Percentiles rank a stretch among this genome's conserved stretches.
Evolutionary conservation across 2,888 invertebrate species (phyloP).

Genomic region (Eupithecia inturbata): DNA sequence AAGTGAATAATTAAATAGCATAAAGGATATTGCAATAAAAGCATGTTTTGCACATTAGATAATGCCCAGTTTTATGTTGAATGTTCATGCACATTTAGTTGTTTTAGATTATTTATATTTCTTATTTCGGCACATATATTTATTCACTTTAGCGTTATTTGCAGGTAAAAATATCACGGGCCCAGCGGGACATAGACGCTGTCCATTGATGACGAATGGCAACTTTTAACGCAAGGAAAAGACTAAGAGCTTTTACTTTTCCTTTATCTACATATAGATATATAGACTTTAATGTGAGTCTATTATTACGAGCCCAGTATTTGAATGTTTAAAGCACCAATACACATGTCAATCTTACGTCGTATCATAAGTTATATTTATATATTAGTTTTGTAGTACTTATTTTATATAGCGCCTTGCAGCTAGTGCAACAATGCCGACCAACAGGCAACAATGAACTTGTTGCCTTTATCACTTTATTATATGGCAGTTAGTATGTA

Average conservation of each 20-base stretch:
- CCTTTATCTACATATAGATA: slow-evolving; percentile 22
- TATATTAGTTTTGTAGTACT: slow-evolving; percentile 59
- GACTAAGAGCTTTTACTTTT: slow-evolving; percentile 26
- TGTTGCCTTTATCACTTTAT: slow-evolving; percentile 18
- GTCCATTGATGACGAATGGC: slow-evolving; percentile 74
- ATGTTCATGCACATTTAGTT: slow-evolving; percentile 2
- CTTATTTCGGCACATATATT: slow-evolving; percentile 22
- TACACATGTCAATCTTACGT: slow-evolving; percentile 60
- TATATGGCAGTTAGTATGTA: slow-evolving; percentile 29
- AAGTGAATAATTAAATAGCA: slow-evolving; percentile 35
- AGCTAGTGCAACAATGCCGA: slow-evolving; percentile 71
- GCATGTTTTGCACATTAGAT: slow-evolving; percentile 30
- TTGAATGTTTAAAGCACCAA: slow-evolving; percentile 43
- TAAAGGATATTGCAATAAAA: slow-evolving; percentile 13
- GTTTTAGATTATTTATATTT: slow-evolving; percentile 14
- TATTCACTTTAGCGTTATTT: slow-evolving; percentile 46
- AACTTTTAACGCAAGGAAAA: slow-evolving; percentile 30
- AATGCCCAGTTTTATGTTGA: slow-evolving; percentile 17
- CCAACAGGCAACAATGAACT: slow-evolving; percentile 11
- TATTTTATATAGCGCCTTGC: slow-evolving; percentile 69
- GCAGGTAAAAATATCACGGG: slow-evolving; percentile 95
- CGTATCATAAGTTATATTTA: slow-evolving; percentile 60
- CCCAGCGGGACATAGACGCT: slow-evolving; percentile 96
- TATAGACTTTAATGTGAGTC: slow-evolving; percentile 16
- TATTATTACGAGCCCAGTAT: slow-evolving; percentile 38